Conservation (phyloP, 2,888 invertebrate genomes). For the Erynnis tages region DNA sequence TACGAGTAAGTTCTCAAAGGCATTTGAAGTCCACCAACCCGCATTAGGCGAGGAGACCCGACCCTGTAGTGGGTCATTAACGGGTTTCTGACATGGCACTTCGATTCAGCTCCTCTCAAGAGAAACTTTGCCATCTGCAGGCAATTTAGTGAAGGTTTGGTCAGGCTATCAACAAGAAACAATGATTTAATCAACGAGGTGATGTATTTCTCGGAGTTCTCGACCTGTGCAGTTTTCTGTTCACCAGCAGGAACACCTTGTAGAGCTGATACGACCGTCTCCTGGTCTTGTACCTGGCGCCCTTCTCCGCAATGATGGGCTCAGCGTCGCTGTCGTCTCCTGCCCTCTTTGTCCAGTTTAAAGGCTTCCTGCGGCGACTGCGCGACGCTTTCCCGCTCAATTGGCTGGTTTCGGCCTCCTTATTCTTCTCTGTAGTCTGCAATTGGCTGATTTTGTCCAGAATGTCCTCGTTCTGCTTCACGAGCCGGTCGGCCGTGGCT, state of each 20-base stretch:
- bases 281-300: constrained; percentile 44
- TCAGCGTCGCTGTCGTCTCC: background rate
- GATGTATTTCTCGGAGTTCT: constrained; percentile 26
- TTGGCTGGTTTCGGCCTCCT: background rate
- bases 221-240: constrained; percentile 44
- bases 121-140: too few species aligned
- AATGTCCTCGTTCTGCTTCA: constrained; percentile 58
- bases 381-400: background rate
- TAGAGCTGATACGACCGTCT: constrained; percentile 49
- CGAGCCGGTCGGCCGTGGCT: constrained; percentile 48
- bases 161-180: background rate
- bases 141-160: too few species aligned
- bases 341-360: background rate
- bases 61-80: too few species aligned
- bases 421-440: constrained; percentile 2
- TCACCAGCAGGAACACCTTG: constrained; percentile 52
- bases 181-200: constrained; percentile 14
- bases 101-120: too few species aligned
- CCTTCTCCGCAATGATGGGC: constrained; percentile 10
- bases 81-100: too few species aligned
- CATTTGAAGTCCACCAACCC: too few species aligned
- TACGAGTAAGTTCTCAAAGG: too few species aligned
- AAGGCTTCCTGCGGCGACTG: constrained; percentile 1
- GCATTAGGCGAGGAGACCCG: too few species aligned
- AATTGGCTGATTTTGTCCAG: constrained; percentile 33